Evolutionary conservation across 2,888 invertebrate genomes (phyloP), one percentile per base, ranked within the genome.

Genomic region (Cephus sareptanus): DNA sequence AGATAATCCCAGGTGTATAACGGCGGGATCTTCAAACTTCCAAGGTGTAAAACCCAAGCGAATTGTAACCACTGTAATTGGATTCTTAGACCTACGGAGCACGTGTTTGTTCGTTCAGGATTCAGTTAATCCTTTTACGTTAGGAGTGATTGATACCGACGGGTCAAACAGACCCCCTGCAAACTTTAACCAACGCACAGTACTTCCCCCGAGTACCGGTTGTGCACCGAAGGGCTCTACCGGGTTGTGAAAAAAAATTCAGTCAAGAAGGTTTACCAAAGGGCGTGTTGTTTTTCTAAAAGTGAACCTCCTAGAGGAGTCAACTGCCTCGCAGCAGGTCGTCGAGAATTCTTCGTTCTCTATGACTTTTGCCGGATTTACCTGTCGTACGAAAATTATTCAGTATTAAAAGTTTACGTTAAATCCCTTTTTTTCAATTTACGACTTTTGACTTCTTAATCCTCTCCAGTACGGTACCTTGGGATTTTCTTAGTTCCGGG

Each of bases 311-410:
- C 73, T 69, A 37, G 75, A 40, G 71, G 78, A 82, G 80, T 79
- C 82, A 78, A 82, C 74, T 79, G 15, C 37, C 23, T 68, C 73
- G 34, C 69, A 73, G 15, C 74, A 75, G 76, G 75, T 73, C 77
- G 76, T 73, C 80, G 81, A 81, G 85, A 85, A 83, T 84, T 83
- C 83, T 85, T 85, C 83, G 80, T 81, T 80, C 78, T 77, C 78
- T 81, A 80, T 79, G 82, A 82, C 82, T 80, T 80, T 73, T 74
- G 75, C 76, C 81, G 83, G 83, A 81, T 83, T 56, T 56, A 56
- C 56, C 23, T 56, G 56, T 73, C 77, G 76, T 69, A 79, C 80
- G 80, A 81, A 86, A 85, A 83, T 84, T 83, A 83, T 85, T 85
- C 83, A 81, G 82, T 80, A 77, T 77, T 79, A 82, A 80, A 80